Evolutionary conservation across 2,113 vertebrate species (phyloP).

Genomic region (Colistium nudipinnis): DNA sequence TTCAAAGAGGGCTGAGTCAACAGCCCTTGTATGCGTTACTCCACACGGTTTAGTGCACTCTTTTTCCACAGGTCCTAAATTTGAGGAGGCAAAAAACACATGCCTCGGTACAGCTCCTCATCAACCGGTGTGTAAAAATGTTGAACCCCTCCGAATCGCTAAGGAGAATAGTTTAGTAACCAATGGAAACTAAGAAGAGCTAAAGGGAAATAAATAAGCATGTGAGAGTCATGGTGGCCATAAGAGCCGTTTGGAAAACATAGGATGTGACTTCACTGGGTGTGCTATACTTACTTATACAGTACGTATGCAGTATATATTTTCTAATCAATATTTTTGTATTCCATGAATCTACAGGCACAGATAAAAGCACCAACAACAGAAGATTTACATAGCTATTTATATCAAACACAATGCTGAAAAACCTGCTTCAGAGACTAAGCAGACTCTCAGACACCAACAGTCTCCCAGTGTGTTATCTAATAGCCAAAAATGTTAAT

Average conservation of each 20-base stretch:
- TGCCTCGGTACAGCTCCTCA: slow-evolving; percentile 36
- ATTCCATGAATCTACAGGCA: neutral
- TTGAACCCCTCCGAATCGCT: slow-evolving; percentile 36
- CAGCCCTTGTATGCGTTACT: slow-evolving; percentile 72
- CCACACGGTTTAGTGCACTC: slow-evolving; percentile 44
- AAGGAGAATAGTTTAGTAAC: slow-evolving; percentile 47
- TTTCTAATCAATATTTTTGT: slow-evolving; percentile 14
- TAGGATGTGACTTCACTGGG: slow-evolving; percentile 19
- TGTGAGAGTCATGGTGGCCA: slow-evolving; percentile 19
- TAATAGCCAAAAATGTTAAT: slow-evolving; percentile 14
- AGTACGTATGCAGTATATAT: neutral
- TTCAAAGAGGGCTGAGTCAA: slow-evolving; percentile 70
- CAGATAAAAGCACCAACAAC: neutral
- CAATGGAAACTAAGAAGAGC: slow-evolving; percentile 35
- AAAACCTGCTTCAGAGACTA: no score
- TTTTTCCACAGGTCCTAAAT: slow-evolving; percentile 47
- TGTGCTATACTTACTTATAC: slow-evolving; percentile 15
- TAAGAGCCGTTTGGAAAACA: slow-evolving; percentile 50
- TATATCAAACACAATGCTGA: no score
- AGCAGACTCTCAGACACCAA: neutral
- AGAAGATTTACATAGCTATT: slow-evolving; percentile 21
- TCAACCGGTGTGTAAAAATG: slow-evolving; percentile 30
- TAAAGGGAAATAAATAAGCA: slow-evolving; percentile 35
- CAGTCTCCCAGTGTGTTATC: neutral
- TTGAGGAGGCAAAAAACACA: slow-evolving; percentile 24